Conservation (phyloP, 2,888 invertebrate species). For the Acanthosepion esculentum region DNA sequence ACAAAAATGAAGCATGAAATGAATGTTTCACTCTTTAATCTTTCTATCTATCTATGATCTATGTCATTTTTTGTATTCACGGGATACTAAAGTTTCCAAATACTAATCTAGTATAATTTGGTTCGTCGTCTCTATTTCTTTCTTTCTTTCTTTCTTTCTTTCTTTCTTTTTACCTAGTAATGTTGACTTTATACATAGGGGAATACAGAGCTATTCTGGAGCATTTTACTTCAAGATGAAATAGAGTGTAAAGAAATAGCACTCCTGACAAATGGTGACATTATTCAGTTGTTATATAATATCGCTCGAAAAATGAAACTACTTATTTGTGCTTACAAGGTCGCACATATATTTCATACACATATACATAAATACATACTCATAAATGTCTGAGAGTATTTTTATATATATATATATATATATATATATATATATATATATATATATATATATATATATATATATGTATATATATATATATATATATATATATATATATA, state of each 20-base stretch:
- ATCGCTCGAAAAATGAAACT: neutral
- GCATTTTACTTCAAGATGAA: slow-evolving; percentile 24
- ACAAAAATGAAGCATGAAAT: no score
- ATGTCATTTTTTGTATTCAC: no score
- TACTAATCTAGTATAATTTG: no score
- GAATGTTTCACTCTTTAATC: no score
- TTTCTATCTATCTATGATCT: no score
- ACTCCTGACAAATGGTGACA: neutral
- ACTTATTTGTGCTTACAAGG: neutral
- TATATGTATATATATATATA: slow-evolving; percentile 38
- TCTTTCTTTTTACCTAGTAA: no score
- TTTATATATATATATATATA: slow-evolving; percentile 41
- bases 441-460: slow-evolving; percentile 35
- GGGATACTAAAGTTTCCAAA: no score
- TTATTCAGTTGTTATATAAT: neutral
- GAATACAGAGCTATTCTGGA: neutral
- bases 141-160: no score
- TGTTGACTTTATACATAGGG: no score
- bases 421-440: slow-evolving; percentile 43
- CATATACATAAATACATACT: neutral
- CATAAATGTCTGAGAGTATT: slow-evolving; percentile 38
- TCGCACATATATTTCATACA: neutral
- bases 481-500: slow-evolving; percentile 44
- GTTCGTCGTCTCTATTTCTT: no score
- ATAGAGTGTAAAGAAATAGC: slow-evolving; percentile 34